These are phyloP conservation scores for Leptobrachium ailaonicum DNA, from an alignment of 2,113 vertebrate species.

Conservation along the genomic window DNA sequence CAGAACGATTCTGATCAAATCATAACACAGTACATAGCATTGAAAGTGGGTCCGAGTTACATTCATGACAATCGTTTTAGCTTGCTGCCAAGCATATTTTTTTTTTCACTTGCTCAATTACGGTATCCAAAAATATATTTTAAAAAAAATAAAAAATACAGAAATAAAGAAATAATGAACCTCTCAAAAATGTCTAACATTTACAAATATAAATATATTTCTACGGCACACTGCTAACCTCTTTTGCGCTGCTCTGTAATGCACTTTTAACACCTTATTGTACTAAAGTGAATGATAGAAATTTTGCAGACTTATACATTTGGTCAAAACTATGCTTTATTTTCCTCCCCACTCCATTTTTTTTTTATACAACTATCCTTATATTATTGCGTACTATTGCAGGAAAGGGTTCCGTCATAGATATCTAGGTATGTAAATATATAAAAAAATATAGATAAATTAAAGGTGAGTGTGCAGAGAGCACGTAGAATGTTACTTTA, in stretches of 20 bases:
- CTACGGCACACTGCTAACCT: constrained; percentile 12
- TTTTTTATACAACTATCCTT: not conserved
- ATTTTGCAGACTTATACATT: constrained; percentile 7
- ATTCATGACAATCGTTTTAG: too few relatives aligned
- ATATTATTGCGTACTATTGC: constrained; percentile 5
- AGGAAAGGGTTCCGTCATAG: not conserved
- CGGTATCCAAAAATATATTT: not conserved
- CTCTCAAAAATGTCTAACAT: constrained; percentile 29
- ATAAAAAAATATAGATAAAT: not conserved
- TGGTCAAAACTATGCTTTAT: constrained; percentile 1
- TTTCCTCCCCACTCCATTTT: not conserved
- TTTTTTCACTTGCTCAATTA: not conserved
- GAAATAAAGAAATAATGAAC: constrained; percentile 12
- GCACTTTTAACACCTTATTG: constrained; percentile 13
- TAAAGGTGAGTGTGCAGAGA: too few relatives aligned
- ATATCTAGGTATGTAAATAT: not conserved
- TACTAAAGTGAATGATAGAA: constrained; percentile 7
- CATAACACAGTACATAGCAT: too few relatives aligned
- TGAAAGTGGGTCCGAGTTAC: too few relatives aligned
- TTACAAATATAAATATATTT: constrained; percentile 28
- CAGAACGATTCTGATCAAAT: too few relatives aligned
- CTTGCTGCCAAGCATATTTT: not conserved
- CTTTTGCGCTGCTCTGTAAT: constrained; percentile 3
- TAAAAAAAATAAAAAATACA: constrained; percentile 25
- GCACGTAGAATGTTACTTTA: too few relatives aligned